Evolutionary conservation across 2,888 invertebrate species (phyloP), one percentile per base, ranked within the genome.

Genomic region (Cephus pulcher): DNA sequence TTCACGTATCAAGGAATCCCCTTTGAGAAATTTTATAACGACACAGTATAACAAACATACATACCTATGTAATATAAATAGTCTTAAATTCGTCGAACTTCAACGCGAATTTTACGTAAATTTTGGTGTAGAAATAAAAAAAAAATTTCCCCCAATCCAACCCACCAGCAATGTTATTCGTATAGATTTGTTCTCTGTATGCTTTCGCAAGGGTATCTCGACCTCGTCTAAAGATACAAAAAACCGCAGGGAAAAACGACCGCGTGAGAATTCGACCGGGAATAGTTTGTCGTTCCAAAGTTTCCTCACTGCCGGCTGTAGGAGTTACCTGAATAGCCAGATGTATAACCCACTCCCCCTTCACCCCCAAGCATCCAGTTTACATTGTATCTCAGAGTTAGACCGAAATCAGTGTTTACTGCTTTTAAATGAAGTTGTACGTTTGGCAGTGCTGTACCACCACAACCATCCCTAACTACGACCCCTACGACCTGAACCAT

Each of bases 401-500:
- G 85, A 87, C 83, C 85, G 82, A 84, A 88, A 89, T 89, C 88
- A 88, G 86, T 89, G 88, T 89, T 89, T 89, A 89, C 87, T 88
- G 86, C 87, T 86, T 89, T 85, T 86, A 88, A 89, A 88, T 88
- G 86, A 87, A 81, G 40, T 75, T 56, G 23, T 56, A 56, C 56
- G 56, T 56, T 56, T 56, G 56, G 56, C 56, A 56, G 23, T 56
- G 23, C 56, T 56, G 9, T 6, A 56, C 56, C 23, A 40, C 1
- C 40, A 23, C 56, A 23, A 9, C 56, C 56, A 56, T 2, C 56
- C 56, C 56, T 56, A 23, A 9, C 40, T 56, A 56, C 40, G 6
- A 40, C 1, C 56, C 23, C 23, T 23, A 56, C 23, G 56, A 56
- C 56, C 56, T 2, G 1, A 3, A 56, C 56, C 56, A 56, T 56